These are phyloP conservation scores for Megalops cyprinoides DNA, from an alignment of 2,797 vertebrate species.

Conservation along the genomic window DNA sequence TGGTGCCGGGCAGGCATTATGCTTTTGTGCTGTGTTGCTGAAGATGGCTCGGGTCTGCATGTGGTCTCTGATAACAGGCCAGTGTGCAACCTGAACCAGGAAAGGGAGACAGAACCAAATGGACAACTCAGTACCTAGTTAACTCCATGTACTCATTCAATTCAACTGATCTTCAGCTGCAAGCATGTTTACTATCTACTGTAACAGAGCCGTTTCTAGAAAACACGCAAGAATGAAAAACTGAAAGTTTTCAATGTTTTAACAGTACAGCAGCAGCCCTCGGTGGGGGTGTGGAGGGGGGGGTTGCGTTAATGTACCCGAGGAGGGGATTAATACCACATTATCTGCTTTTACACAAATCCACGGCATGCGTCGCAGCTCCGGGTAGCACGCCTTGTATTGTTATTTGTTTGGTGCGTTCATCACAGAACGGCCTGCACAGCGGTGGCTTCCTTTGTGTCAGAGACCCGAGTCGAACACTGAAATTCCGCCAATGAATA, in stretches of 20 bases:
- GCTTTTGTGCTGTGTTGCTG: neutral
- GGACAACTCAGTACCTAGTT: no score
- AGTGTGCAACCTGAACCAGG: no score
- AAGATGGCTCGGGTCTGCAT: neutral
- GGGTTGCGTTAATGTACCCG: constrained; percentile 73
- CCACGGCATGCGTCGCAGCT: constrained; percentile 69
- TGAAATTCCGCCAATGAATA: no score
- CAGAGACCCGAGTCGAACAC: neutral
- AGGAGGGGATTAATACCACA: constrained; percentile 75
- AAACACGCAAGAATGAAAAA: no score
- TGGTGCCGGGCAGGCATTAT: no score
- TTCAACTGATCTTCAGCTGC: no score
- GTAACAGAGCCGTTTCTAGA: no score
- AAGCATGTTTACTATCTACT: no score
- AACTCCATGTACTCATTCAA: no score
- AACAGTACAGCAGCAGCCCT: neutral
- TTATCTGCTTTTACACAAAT: constrained; percentile 78
- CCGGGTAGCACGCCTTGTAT: constrained; percentile 72
- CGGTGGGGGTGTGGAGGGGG: neutral
- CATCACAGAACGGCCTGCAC: constrained; percentile 33
- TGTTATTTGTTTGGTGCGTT: constrained; percentile 58
- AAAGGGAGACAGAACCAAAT: no score
- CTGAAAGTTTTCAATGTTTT: neutral
- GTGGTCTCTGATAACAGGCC: neutral
- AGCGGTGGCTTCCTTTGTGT: neutral